Evolutionary conservation across 2,113 vertebrate genomes (phyloP).

Genomic region (Ardeotis arabs): DNA sequence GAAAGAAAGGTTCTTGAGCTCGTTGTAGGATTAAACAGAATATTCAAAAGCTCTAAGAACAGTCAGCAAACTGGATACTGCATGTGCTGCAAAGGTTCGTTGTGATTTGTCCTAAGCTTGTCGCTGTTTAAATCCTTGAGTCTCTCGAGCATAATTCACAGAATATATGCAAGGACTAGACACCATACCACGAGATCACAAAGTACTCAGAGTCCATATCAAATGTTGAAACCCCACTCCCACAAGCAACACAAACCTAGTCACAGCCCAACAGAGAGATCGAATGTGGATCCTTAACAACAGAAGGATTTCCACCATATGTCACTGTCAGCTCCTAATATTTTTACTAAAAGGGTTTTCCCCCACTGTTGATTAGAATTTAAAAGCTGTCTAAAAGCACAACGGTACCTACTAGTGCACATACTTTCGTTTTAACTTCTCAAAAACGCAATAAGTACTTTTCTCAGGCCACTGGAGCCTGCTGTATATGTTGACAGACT

Average conservation of each 20-base stretch:
- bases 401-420: neutral
- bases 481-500: accelerated
- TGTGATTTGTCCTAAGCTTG: neutral
- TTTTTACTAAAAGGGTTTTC: neutral
- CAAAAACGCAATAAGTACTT: neutral
- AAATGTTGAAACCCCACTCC: neutral
- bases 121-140: neutral
- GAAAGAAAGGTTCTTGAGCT: neutral
- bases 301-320: neutral
- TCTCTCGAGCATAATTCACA: neutral
- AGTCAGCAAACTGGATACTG: neutral
- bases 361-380: neutral
- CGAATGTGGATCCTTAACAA: neutral
- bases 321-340: neutral
- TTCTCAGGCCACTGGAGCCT: neutral
- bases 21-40: accelerated
- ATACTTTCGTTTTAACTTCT: neutral
- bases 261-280: neutral
- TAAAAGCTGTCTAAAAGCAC: neutral
- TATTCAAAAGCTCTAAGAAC: neutral
- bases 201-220: neutral
- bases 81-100: neutral
- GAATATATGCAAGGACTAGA: neutral
- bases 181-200: no score
- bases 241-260: neutral